phyloP scores from a whole-genome alignment of 2,113 vertebrate genomes.

The Otis tarda region DNA sequence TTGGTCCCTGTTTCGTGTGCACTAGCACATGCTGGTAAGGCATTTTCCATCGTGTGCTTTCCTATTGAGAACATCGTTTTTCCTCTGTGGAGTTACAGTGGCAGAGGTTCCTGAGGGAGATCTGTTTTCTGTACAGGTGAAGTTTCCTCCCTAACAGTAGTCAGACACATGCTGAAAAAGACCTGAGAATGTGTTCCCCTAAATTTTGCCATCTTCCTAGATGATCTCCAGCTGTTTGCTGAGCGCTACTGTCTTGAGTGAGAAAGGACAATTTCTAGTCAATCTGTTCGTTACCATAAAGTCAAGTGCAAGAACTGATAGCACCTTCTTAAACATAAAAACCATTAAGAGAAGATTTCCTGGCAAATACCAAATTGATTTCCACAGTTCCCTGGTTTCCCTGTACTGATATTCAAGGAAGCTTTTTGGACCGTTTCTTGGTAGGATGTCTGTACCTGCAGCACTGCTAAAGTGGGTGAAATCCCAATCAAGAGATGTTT shows the following conservation, averaged over 20 bases:
- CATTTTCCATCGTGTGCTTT: neutral
- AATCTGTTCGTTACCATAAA: neutral
- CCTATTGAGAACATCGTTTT: neutral
- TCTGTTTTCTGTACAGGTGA: constrained; percentile 14
- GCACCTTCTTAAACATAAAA: neutral
- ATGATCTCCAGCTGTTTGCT: neutral
- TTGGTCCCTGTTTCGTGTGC: neutral
- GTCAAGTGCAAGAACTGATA: neutral
- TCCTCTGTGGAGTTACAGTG: neutral
- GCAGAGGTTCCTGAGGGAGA: neutral
- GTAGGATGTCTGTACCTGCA: neutral
- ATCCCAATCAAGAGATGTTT: neutral
- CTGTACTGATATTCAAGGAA: neutral
- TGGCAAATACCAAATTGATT: neutral
- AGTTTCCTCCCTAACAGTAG: neutral
- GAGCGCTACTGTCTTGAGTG: neutral
- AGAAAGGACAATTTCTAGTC: neutral
- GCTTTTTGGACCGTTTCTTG: neutral
- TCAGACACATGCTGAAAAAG: neutral
- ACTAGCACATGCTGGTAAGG: neutral
- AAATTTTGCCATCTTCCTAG: neutral
- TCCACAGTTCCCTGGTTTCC: neutral
- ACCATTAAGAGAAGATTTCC: neutral
- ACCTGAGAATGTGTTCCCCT: neutral
- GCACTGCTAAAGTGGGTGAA: neutral